Percentiles rank a stretch among this genome's conserved stretches.
phyloP scores from a whole-genome alignment of 2,113 vertebrate species.

The Ifrita kowaldi region DNA sequence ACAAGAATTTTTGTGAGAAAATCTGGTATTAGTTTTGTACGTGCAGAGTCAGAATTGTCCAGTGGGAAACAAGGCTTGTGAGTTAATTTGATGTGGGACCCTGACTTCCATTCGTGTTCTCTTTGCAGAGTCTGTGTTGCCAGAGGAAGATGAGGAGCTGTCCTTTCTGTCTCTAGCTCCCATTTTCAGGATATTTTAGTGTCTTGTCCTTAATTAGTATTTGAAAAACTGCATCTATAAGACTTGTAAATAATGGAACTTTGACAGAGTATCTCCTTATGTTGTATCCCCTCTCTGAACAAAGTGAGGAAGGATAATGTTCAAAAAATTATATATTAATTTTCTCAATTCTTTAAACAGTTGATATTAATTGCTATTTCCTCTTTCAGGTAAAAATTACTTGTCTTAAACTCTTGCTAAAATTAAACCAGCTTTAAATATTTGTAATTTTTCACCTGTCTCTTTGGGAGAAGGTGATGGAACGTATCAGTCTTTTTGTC shows the following conservation, averaged over 20 bases:
- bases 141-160: not conserved
- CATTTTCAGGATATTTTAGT: not conserved
- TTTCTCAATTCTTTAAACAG: not conserved
- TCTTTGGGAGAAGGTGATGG: not conserved
- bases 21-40: not conserved
- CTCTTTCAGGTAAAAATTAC: not conserved
- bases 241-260: not conserved
- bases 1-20: not conserved
- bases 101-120: not conserved
- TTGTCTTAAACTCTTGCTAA: not conserved
- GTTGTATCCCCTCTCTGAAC: not conserved
- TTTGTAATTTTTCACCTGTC: not conserved
- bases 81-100: not conserved
- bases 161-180: not conserved
- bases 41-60: not conserved
- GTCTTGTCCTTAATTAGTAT: not conserved
- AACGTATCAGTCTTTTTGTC: not conserved
- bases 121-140: not conserved
- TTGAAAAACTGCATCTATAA: not conserved
- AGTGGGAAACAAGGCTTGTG: not conserved
- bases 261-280: not conserved
- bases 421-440: not conserved
- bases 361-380: not conserved
- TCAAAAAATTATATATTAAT: not conserved
- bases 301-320: not conserved